Base-by-base conservation (phyloP, 2,113 vertebrate genomes). In the Gavialis gangeticus region DNA sequence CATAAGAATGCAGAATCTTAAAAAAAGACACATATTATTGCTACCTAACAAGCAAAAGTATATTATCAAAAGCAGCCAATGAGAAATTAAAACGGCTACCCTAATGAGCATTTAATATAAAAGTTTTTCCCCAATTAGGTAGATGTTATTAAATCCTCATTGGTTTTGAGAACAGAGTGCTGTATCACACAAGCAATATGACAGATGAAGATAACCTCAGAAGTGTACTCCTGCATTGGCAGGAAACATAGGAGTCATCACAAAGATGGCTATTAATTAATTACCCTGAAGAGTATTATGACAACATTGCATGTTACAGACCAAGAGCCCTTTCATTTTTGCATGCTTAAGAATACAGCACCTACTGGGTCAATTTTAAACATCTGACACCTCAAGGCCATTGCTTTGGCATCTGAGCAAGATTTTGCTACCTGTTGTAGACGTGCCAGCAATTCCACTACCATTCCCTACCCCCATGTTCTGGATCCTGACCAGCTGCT, bases 21-120 rank as follows among this genome's bases (percentile, higher is more conserved):
- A 56, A 57, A 19, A 76, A n/a, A 28, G 17, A 34, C 28, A 22
- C 13, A n/a, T 9, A 59, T 78, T 71, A 37, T 62, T 16, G 79
- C 66, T 76, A 27, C 15, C 34, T 15, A 14, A 67, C 82, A 91
- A 55, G 58, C 58, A 46, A 46, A 46, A 46, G 46, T 46, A 21
- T 4, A 76, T 88, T 92, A 89, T 57, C 1, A 5, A 79, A 90
- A 94, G 79, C 22, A 67, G 75, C 79, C 82, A 54, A 10, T 28
- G 88, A 54, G 67, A 94, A 76, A 90, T 4, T n/a, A 27, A 89
- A 95, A 88, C 89, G 18, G 58, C 67, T 12, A 73, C 87, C 46
- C 91, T 93, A 95, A 94, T 30, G 79, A 91, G 92, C 84, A 90
- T 89, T 85, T 83, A 92, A 89, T 96, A 86, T 82, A 96, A 96